Evolutionary conservation across 2,888 invertebrate species (phyloP).

Genomic region (Pterostichus madidus): DNA sequence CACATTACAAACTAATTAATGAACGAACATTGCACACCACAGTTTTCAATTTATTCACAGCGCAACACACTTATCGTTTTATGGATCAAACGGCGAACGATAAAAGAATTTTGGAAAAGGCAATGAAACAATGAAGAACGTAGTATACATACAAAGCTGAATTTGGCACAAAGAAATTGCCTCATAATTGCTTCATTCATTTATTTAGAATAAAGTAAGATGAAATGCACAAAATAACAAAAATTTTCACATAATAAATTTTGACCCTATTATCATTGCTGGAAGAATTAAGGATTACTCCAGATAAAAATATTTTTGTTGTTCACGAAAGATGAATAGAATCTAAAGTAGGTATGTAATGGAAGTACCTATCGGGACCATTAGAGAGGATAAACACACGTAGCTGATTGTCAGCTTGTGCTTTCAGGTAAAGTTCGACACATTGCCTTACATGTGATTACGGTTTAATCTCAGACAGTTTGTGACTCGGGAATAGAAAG

Average conservation of each 20-base stretch:
- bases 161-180: conserved; percentile 35
- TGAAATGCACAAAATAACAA: conserved; percentile 7
- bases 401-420: too few relatives aligned
- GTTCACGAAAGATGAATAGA: neutral
- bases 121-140: conserved; percentile 35
- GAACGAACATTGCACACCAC: neutral
- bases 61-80: conserved; percentile 4
- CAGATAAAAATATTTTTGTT: conserved; percentile 14
- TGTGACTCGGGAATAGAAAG: neutral
- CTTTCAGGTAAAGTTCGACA: neutral
- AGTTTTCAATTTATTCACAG: neutral
- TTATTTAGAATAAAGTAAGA: conserved; percentile 34
- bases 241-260: conserved; percentile 23
- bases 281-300: conserved; percentile 5
- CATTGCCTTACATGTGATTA: neutral
- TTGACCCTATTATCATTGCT: conserved; percentile 24
- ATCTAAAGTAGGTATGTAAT: neutral
- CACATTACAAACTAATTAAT: too few relatives aligned
- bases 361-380: too few relatives aligned
- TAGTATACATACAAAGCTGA: conserved; percentile 40
- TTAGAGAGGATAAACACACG: too few relatives aligned
- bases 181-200: conserved; percentile 27
- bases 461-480: neutral
- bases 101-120: conserved; percentile 34
- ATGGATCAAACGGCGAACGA: conserved; percentile 4